Evolutionary conservation across 2,888 invertebrate genomes (phyloP).

Genomic region (Epicampocera succincta): DNA sequence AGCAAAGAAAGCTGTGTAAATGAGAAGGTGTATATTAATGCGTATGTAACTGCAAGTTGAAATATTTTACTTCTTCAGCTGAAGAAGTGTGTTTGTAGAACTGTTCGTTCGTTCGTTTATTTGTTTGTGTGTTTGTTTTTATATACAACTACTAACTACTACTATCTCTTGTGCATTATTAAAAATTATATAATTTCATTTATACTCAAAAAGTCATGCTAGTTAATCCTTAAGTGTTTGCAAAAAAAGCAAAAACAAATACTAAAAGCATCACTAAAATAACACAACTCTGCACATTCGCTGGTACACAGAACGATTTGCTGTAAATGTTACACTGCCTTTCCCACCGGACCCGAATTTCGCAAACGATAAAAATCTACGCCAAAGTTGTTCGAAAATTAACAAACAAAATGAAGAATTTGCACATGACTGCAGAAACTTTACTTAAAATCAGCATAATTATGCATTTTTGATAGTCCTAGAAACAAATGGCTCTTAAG

Average conservation of each 20-base stretch:
- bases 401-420: no score
- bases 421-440: no score
- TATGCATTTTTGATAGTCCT: no score
- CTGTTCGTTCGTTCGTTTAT: not conserved
- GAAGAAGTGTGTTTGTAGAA: no score
- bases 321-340: no score
- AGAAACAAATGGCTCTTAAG: no score
- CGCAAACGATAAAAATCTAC: no score
- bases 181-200: constrained; percentile 67
- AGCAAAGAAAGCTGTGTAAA: not conserved
- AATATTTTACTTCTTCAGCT: constrained; percentile 7
- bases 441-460: no score
- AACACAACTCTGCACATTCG: constrained; percentile 10
- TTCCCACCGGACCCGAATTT: no score
- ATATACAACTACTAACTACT: constrained; percentile 23
- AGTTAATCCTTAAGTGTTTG: constrained; percentile 68
- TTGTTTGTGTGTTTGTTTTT: constrained; percentile 12
- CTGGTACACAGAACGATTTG: not conserved
- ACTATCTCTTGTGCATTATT: constrained; percentile 61
- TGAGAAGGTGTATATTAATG: constrained; percentile 9
- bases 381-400: no score
- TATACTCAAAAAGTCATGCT: constrained; percentile 66
- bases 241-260: constrained; percentile 55
- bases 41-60: not conserved
- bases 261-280: constrained; percentile 54